Percentiles rank a stretch among this genome's conserved stretches.
phyloP scores from a whole-genome alignment of 2,888 invertebrate species.

The Anoncus sp. region DNA sequence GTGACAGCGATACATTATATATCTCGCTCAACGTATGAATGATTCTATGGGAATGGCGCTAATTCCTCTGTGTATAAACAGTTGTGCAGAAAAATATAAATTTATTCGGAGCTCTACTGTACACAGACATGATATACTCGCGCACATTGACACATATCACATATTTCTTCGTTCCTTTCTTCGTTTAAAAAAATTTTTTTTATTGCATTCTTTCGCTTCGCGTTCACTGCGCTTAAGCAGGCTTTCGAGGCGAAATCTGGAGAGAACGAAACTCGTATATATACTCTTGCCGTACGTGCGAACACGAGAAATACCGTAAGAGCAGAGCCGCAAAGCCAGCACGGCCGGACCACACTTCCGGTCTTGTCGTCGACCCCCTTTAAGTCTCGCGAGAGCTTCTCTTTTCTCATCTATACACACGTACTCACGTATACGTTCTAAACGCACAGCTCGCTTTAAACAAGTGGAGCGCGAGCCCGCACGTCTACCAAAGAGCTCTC shows the following conservation, averaged over 20 bases:
- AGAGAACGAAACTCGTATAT: conserved; percentile 39
- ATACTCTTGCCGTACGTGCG: conserved; percentile 45
- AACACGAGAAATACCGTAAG: conserved; percentile 63
- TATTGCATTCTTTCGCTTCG: conserved; percentile 2
- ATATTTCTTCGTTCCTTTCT: conserved; percentile 31
- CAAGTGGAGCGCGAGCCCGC: conserved; percentile 6
- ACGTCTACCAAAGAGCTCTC: conserved; percentile 41
- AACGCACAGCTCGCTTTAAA: conserved; percentile 15
- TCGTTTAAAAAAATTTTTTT: conserved; percentile 7
- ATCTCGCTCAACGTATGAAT: too few relatives aligned
- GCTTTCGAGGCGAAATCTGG: conserved; percentile 24
- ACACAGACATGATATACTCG: too few relatives aligned
- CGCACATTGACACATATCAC: conserved; percentile 11
- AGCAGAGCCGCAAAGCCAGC: conserved; percentile 46
- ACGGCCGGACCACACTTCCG: conserved; percentile 59
- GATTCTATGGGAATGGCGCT: too few relatives aligned
- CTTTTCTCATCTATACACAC: conserved; percentile 33
- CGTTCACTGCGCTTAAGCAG: conserved; percentile 4
- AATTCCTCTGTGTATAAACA: too few relatives aligned
- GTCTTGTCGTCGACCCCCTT: conserved; percentile 57
- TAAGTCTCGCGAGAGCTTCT: conserved; percentile 47
- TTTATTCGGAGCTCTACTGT: too few relatives aligned
- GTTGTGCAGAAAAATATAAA: too few relatives aligned
- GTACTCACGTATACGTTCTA: conserved; percentile 10
- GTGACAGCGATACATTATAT: too few relatives aligned